Base-by-base conservation (phyloP, 53 echinoderm and acorn worm species). In the Henricia sp. region DNA sequence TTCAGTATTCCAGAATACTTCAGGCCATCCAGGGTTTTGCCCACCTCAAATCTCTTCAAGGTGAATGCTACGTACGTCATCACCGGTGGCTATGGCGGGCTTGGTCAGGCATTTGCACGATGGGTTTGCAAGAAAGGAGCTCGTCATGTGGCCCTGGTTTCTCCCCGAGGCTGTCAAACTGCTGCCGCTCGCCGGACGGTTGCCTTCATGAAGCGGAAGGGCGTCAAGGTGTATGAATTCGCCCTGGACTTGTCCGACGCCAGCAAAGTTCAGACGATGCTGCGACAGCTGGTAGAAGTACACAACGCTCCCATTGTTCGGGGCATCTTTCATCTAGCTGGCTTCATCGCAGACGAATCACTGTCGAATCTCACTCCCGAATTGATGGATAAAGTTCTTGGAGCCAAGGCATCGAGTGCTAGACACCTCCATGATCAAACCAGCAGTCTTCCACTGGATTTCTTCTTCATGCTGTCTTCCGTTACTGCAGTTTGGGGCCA, bases 91-190 rank as follows among this genome's bases (percentile, higher is more conserved):
- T 82, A 84, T 37, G 77, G 87, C 60, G 93, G 93, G 14, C 35
- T 93, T 6, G 93, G 91, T 20, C 82, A 84, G 42, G 84, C 86
- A 19, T 37, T 95, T 37, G 84, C 91, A 2, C 77, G 93, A n/a
- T 95, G 96, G 96, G 41, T 95, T 19, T 89, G 83, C 37, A 68
- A 70, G 29, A 95, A 89, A 32, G 96, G 96, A 29, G 96, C 96
- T 1, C 64, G 83, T 3, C 84, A 89, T 72, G 80, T 95, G 37
- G 90, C 86, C 57, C 70, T 95, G 52, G 72, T 89, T 29, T 93
- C 90, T 17, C 90, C 83, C 33, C 40, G 42, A 14, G 87, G 91
- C 12, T 41, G 48, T 4, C 25, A 52, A 30, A 50, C 76, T 24
- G 65, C 89, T 55, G 73, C 71, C 36, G 77, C 89, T 33, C 68